These are phyloP conservation scores for roundworm (Caenorhabditis elegans) DNA, from an alignment of 1,140 invertebrate species.

Conservation along the genomic window WBcel235 BX284602.5:13872501-13873000, in stretches of 20 bases:
- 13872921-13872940: constrained; percentile 3
- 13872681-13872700: background rate
- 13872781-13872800: too few relatives aligned
- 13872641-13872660: background rate
- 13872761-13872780: background rate
- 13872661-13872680: background rate
- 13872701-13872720: background rate
- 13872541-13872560: background rate
- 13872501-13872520: too few relatives aligned
- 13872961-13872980: too few relatives aligned
- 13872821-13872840: too few relatives aligned
- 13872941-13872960: background rate
- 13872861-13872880: constrained; percentile 12
- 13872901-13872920: constrained; percentile 12
- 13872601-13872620: too few relatives aligned
- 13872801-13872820: too few relatives aligned
- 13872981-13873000: too few relatives aligned
- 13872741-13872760: background rate
- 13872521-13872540: background rate
- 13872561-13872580: too few relatives aligned
- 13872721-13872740: background rate
- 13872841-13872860: background rate
- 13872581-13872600: background rate
- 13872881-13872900: constrained; percentile 8
- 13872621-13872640: too few relatives aligned